Conservation (phyloP, 2,888 invertebrate genomes). For the Sphaerophoria taeniata region DNA sequence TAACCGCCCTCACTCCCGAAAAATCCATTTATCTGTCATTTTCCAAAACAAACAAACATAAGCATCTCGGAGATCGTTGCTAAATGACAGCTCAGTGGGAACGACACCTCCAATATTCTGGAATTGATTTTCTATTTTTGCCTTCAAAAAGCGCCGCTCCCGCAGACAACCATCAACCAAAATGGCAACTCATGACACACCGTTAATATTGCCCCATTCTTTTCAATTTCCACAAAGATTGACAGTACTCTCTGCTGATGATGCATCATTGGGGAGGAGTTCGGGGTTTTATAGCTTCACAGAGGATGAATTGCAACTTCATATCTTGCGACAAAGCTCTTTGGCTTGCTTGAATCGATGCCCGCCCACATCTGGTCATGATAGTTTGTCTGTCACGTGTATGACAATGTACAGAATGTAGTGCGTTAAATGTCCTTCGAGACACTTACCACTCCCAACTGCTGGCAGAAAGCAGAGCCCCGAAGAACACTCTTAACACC, state of each 20-base stretch:
- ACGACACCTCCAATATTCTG: conserved; percentile 69
- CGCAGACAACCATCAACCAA: conserved; percentile 10
- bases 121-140: conserved; percentile 69
- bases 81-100: conserved; percentile 58
- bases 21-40: conserved; percentile 70
- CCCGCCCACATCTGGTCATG: conserved; percentile 4
- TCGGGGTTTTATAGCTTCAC: neutral
- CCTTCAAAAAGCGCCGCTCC: neutral
- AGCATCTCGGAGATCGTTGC: conserved; percentile 53
- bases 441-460: conserved; percentile 40
- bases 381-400: conserved; percentile 54
- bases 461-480: neutral
- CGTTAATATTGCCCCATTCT: conserved; percentile 35
- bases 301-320: conserved; percentile 29
- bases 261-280: conserved; percentile 31
- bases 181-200: conserved; percentile 37
- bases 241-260: conserved; percentile 21
- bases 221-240: conserved; percentile 1
- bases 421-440: conserved; percentile 61
- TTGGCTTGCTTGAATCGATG: neutral
- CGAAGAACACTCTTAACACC: conserved; percentile 40
- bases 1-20: conserved; percentile 22
- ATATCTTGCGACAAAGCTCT: conserved; percentile 45
- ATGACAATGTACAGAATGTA: conserved; percentile 29
- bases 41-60: conserved; percentile 23